Evolutionary conservation across 2,797 vertebrate genomes (phyloP).

Genomic region (Sebastes trivittatus): DNA sequence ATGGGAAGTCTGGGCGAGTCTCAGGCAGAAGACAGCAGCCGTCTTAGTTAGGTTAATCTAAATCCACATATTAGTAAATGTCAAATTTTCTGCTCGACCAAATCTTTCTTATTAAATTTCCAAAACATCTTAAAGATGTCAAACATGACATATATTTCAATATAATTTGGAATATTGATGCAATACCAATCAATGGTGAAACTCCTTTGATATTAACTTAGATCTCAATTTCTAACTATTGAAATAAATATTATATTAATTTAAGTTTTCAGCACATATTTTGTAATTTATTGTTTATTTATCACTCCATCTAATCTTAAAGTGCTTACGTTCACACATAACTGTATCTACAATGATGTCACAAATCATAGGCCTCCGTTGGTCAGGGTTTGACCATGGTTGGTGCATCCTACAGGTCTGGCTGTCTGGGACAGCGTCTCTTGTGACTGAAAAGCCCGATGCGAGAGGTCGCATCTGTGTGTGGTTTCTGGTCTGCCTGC

Average conservation of each 20-base stretch:
- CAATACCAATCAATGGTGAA: neutral
- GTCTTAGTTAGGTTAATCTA: too few relatives aligned
- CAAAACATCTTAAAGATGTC: neutral
- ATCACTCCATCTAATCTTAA: neutral
- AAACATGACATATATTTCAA: neutral
- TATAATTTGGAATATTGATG: neutral
- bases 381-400: too few relatives aligned
- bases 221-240: neutral
- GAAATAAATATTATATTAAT: neutral
- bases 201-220: neutral
- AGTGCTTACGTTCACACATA: neutral
- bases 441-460: too few relatives aligned
- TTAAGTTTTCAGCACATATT: neutral
- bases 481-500: too few relatives aligned
- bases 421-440: too few relatives aligned
- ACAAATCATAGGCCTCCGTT: too few relatives aligned
- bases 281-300: neutral
- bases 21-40: too few relatives aligned
- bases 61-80: neutral
- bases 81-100: neutral
- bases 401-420: too few relatives aligned
- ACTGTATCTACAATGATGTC: neutral
- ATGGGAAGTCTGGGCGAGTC: too few relatives aligned
- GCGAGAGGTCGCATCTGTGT: too few relatives aligned
- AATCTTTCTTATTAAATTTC: neutral